phyloP scores from a whole-genome alignment of 35 echinoderm and acorn worm species.

The Eucidaris tribuloides region DNA sequence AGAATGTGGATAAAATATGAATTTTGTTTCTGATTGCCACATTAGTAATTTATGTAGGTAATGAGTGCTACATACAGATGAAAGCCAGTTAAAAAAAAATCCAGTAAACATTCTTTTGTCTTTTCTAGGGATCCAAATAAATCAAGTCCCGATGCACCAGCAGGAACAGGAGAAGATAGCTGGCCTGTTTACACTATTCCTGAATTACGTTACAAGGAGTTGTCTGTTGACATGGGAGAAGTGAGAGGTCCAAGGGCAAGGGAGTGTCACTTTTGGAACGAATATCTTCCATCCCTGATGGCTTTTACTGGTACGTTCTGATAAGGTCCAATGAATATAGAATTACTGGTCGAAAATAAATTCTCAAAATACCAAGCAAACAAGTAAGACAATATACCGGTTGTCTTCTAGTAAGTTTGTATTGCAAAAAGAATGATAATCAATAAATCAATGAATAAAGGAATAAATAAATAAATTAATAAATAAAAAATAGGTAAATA shows the following conservation, averaged over 20 bases:
- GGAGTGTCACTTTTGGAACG: constrained; percentile 52
- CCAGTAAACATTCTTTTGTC: too few species aligned
- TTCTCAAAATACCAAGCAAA: neutral
- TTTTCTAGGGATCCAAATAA: constrained; percentile 27
- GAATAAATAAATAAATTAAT: too few species aligned
- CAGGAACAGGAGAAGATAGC: constrained; percentile 4
- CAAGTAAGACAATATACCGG: neutral
- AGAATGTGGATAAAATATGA: too few species aligned
- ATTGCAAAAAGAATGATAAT: too few species aligned
- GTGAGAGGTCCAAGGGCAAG: constrained; percentile 36
- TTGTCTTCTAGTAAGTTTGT: too few species aligned
- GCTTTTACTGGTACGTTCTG: constrained; percentile 38
- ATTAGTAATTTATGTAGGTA: too few species aligned
- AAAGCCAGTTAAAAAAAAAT: too few species aligned
- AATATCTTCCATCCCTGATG: constrained; percentile 21
- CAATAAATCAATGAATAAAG: too few species aligned
- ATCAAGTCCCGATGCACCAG: neutral
- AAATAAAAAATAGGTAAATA: too few species aligned
- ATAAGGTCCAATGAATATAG: neutral
- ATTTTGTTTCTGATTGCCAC: too few species aligned
- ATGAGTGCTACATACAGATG: too few species aligned
- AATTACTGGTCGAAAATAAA: neutral
- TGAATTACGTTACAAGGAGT: constrained; percentile 56
- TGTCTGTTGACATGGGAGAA: constrained; percentile 16
- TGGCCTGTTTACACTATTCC: constrained; percentile 64